Percentiles rank a stretch among this genome's conserved stretches.
These are phyloP conservation scores for Telmatochromis brachygnathus DNA, from an alignment of 2,113 vertebrate genomes.

Conservation along the genomic window DNA sequence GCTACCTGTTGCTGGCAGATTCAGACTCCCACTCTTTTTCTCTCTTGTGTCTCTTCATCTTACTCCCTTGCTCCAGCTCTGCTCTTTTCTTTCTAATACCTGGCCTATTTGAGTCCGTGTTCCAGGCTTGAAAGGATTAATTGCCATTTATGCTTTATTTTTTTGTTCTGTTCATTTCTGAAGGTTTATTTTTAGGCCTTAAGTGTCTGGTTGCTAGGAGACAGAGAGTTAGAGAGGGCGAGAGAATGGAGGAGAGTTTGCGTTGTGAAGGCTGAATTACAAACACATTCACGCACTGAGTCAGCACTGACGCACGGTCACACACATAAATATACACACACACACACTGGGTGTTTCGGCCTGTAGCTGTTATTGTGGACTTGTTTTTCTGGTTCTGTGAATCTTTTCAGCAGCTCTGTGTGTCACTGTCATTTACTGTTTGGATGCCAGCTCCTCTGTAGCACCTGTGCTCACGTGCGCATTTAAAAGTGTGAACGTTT, in stretches of 20 bases:
- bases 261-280: conserved; percentile 76
- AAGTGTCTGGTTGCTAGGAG: conserved; percentile 80
- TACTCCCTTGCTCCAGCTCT: neutral
- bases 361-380: conserved; percentile 49
- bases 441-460: neutral
- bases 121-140: conserved; percentile 72
- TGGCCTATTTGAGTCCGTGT: conserved; percentile 64
- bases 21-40: conserved; percentile 17
- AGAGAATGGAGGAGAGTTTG: conserved; percentile 69
- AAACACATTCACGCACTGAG: conserved; percentile 74
- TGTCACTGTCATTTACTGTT: conserved; percentile 8
- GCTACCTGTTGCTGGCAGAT: conserved; percentile 74
- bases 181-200: conserved; percentile 75
- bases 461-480: neutral
- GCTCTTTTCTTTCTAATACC: conserved; percentile 46
- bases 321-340: conserved; percentile 28
- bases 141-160: conserved; percentile 75
- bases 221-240: conserved; percentile 53
- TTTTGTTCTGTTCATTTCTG: conserved; percentile 75
- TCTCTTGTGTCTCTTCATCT: neutral
- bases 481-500: neutral
- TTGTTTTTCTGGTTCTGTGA: conserved; percentile 57
- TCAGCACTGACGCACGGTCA: conserved; percentile 69
- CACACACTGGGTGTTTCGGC: conserved; percentile 34
- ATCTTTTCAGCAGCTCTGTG: conserved; percentile 19